Evolutionary conservation across 2,113 vertebrate genomes (phyloP).

Genomic region (Raja brachyura): DNA sequence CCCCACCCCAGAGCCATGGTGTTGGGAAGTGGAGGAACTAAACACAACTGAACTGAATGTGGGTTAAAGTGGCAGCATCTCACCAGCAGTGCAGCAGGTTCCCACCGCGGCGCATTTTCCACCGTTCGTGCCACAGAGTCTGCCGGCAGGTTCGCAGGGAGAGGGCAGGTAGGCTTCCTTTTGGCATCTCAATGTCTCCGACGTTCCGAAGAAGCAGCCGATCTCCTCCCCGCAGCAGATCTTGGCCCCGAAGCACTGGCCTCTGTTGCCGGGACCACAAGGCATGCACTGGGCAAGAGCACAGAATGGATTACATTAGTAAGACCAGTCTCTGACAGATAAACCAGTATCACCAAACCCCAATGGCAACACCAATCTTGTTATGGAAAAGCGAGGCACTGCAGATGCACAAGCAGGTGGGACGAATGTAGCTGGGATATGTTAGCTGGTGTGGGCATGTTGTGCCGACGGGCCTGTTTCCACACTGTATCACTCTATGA

Average conservation of each 20-base stretch:
- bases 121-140: constrained; percentile 64
- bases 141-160: constrained; percentile 68
- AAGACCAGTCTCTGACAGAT: neutral
- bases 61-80: neutral
- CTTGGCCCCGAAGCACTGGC: constrained; percentile 67
- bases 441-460: too few species aligned
- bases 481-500: too few species aligned
- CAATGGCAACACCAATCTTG: too few species aligned
- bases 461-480: too few species aligned
- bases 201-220: constrained; percentile 66
- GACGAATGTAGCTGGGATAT: too few species aligned
- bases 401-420: too few species aligned
- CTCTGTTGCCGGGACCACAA: constrained; percentile 62
- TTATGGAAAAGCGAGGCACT: too few species aligned
- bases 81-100: constrained; percentile 74
- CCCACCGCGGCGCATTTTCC: constrained; percentile 70
- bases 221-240: constrained; percentile 71
- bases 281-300: constrained; percentile 55
- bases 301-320: too few species aligned
- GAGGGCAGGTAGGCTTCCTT: constrained; percentile 64
- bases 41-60: too few species aligned
- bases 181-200: constrained; percentile 60
- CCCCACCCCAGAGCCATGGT: too few species aligned
- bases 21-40: too few species aligned
- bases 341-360: too few species aligned